Percentiles rank a stretch among this genome's conserved stretches.
phyloP scores from a whole-genome alignment of 1,140 invertebrate genomes.

The fruit fly (Drosophila melanogaster) region DNA sequence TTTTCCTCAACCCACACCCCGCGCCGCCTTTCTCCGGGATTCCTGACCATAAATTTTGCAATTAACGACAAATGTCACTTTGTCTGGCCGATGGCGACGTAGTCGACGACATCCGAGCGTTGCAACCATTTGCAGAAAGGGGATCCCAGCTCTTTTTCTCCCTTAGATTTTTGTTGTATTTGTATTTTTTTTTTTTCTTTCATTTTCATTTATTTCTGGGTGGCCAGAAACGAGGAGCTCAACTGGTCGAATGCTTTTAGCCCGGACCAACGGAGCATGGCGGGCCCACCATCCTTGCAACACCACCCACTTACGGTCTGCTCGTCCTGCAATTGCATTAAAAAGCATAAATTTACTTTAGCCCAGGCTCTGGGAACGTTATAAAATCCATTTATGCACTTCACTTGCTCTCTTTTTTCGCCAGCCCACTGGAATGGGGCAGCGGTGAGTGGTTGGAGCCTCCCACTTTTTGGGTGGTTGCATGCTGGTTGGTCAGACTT shows the following conservation, averaged over 20 bases:
- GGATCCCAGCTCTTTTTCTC: slow-evolving; percentile 12
- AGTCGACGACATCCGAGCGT: slow-evolving; percentile 46
- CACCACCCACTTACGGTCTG: slow-evolving; percentile 78
- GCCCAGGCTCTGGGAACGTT: slow-evolving; percentile 68
- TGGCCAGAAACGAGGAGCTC: slow-evolving; percentile 18
- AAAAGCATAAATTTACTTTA: slow-evolving; percentile 84
- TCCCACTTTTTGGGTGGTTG: slow-evolving; percentile 54
- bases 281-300: slow-evolving; percentile 14
- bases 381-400: slow-evolving; percentile 84
- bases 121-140: slow-evolving; percentile 34
- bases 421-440: neutral
- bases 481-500: slow-evolving; percentile 71
- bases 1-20: slow-evolving; percentile 4
- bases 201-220: slow-evolving; percentile 9
- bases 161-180: slow-evolving; percentile 6
- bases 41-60: slow-evolving; percentile 79
- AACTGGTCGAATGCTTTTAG: slow-evolving; percentile 63
- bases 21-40: slow-evolving; percentile 35
- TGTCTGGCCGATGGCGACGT: slow-evolving; percentile 61
- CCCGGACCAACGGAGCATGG: slow-evolving; percentile 62
- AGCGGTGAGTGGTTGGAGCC: neutral
- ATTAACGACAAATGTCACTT: slow-evolving; percentile 84
- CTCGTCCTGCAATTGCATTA: slow-evolving; percentile 81
- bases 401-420: slow-evolving; percentile 72
- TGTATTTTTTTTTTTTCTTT: neutral